Conservation (phyloP, 2,797 vertebrate genomes). For the Zenarchopterus dispar region DNA sequence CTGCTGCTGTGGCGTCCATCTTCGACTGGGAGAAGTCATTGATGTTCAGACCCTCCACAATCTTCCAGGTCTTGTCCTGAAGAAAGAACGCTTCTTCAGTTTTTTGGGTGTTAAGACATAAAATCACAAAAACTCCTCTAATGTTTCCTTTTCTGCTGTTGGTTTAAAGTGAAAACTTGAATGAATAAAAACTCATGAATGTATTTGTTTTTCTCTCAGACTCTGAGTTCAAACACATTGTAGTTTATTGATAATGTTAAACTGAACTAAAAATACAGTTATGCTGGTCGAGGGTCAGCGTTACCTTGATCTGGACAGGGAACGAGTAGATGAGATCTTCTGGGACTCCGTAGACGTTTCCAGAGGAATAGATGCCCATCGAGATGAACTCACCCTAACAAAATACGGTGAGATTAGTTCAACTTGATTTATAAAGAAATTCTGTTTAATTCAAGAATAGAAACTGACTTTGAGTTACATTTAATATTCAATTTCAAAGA, state of each 20-base stretch:
- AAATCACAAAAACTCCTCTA: not conserved
- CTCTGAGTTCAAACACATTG: too few species aligned
- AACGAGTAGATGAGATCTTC: slow-evolving; percentile 95
- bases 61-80: slow-evolving; percentile 93
- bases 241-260: not conserved
- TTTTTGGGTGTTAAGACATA: slow-evolving; percentile 1
- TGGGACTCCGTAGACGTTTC: slow-evolving; percentile 89
- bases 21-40: slow-evolving; percentile 92
- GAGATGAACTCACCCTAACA: slow-evolving; percentile 92
- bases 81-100: not conserved
- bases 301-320: slow-evolving; percentile 93
- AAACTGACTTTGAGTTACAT: not conserved
- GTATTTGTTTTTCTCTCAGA: too few species aligned
- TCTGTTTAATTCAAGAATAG: not conserved
- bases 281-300: not conserved
- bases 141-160: too few species aligned
- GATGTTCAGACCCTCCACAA: slow-evolving; percentile 90
- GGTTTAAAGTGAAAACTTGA: too few species aligned
- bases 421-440: not conserved
- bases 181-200: too few species aligned
- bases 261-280: too few species aligned
- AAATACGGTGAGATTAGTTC: not conserved
- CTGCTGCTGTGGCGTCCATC: slow-evolving; percentile 92
- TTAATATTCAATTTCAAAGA: too few species aligned
- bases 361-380: slow-evolving; percentile 94